phyloP scores from a whole-genome alignment of 2,888 invertebrate species.

The Drosophila ezoana region DNA sequence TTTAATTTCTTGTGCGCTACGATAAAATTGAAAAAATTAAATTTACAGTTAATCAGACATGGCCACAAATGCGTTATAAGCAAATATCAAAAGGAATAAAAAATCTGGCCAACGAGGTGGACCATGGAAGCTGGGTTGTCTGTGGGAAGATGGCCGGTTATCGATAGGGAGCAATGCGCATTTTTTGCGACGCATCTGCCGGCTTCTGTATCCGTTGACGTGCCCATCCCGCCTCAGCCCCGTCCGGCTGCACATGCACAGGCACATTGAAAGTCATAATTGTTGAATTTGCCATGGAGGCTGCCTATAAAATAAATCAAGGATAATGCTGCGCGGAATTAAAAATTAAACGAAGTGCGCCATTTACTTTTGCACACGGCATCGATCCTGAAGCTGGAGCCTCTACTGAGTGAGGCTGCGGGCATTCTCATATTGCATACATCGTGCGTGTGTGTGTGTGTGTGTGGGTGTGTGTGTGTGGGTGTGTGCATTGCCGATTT shows the following conservation, averaged over 20 bases:
- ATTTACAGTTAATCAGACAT: conserved; percentile 81
- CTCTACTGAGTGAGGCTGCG: conserved; percentile 29
- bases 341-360: conserved; percentile 80
- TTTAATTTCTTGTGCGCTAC: neutral
- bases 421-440: conserved; percentile 52
- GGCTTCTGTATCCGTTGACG: conserved; percentile 29
- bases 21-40: conserved; percentile 61
- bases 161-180: conserved; percentile 41
- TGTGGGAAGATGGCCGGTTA: neutral
- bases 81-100: conserved; percentile 54
- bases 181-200: conserved; percentile 59
- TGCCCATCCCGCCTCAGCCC: neutral
- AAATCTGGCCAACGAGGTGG: conserved; percentile 63
- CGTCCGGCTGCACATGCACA: conserved; percentile 33
- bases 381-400: conserved; percentile 33
- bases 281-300: conserved; percentile 70
- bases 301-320: conserved; percentile 79
- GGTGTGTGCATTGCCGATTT: conserved; percentile 71
- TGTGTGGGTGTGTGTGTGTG: conserved; percentile 56
- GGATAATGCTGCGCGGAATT: conserved; percentile 79
- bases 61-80: conserved; percentile 79
- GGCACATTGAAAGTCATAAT: conserved; percentile 69
- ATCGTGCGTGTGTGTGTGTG: conserved; percentile 26
- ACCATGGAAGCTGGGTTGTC: neutral
- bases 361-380: conserved; percentile 71